Conservation (phyloP, 2,888 invertebrate species). For the Hypena proboscidalis region DNA sequence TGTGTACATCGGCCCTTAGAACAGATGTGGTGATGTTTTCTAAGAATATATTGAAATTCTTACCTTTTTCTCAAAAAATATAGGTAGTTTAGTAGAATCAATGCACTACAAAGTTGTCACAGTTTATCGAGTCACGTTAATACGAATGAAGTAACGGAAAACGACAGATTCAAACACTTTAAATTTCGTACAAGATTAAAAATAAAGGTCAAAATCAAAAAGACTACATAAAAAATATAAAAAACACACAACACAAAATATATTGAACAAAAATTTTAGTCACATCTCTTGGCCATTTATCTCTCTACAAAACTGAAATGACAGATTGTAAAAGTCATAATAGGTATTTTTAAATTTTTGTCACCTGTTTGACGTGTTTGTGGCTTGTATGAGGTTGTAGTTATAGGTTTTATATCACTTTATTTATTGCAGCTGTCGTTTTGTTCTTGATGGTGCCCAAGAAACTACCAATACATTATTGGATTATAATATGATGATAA, state of each 20-base stretch:
- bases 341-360: conserved; percentile 23
- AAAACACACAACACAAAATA: conserved; percentile 84
- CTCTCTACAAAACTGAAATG: conserved; percentile 53
- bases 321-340: conserved; percentile 52
- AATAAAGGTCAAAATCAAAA: conserved; percentile 65
- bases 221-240: conserved; percentile 80
- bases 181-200: conserved; percentile 78
- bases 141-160: conserved; percentile 28
- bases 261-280: conserved; percentile 77
- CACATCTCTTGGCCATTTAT: conserved; percentile 78
- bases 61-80: conserved; percentile 46
- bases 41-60: no score
- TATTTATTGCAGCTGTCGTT: no score
- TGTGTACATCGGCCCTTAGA: no score
- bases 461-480: no score
- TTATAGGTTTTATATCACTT: conserved; percentile 7
- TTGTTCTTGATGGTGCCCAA: no score
- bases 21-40: no score
- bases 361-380: conserved; percentile 1
- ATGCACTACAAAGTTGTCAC: conserved; percentile 27
- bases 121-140: conserved; percentile 56
- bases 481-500: no score
- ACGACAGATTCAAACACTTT: conserved; percentile 61
- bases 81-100: conserved; percentile 20
- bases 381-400: conserved; percentile 23